Evolutionary conservation across 2,888 invertebrate species (phyloP).

Genomic region (Monopis laevigella): DNA sequence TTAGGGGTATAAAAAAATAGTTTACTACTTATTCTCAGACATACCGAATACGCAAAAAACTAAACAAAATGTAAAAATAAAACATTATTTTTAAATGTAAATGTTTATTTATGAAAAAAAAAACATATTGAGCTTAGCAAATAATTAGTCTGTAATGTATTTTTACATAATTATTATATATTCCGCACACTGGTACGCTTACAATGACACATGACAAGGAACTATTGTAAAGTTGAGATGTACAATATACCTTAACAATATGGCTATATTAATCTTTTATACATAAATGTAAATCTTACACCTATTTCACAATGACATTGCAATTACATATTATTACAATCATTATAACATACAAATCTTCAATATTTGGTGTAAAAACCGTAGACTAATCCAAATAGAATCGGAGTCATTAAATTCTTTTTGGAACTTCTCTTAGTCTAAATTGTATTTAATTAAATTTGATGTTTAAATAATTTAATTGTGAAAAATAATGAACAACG

Average conservation of each 20-base stretch:
- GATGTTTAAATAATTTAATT: too few relatives aligned
- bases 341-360: too few relatives aligned
- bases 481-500: too few relatives aligned
- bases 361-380: too few relatives aligned
- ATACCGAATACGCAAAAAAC: too few relatives aligned
- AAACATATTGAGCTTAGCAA: constrained; percentile 64
- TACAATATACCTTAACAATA: constrained; percentile 42
- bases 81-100: constrained; percentile 40
- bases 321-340: constrained; percentile 33
- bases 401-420: too few relatives aligned
- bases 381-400: too few relatives aligned
- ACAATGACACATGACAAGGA: constrained; percentile 60
- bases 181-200: constrained; percentile 40
- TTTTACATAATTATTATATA: constrained; percentile 37
- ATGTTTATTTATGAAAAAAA: constrained; percentile 50
- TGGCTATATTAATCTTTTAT: constrained; percentile 41
- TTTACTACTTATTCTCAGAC: too few relatives aligned
- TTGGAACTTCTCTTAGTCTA: too few relatives aligned
- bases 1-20: too few relatives aligned
- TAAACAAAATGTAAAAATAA: constrained; percentile 13
- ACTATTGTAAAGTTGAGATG: constrained; percentile 64
- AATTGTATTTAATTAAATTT: too few relatives aligned
- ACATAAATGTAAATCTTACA: constrained; percentile 33
- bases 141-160: constrained; percentile 59
- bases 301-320: constrained; percentile 37